Conservation (phyloP, 2,113 vertebrate species). For the Smithornis capensis region DNA sequence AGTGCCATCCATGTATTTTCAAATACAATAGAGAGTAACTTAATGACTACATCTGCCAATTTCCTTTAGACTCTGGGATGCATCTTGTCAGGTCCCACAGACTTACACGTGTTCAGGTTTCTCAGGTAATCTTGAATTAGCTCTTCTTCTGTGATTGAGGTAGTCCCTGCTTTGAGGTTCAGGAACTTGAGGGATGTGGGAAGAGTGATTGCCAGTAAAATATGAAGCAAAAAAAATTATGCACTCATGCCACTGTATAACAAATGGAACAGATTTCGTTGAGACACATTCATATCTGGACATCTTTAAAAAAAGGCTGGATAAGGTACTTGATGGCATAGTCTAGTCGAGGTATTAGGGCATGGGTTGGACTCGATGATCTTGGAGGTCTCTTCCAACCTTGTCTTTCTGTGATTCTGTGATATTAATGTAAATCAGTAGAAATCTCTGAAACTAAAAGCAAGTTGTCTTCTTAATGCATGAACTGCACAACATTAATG, state of each 20-base stretch:
- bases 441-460: neutral
- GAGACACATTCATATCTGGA: no score
- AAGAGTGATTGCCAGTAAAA: neutral
- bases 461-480: neutral
- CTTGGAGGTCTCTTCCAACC: no score
- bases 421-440: neutral
- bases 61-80: neutral
- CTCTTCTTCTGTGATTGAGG: neutral
- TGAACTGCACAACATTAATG: neutral
- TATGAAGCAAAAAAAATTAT: neutral
- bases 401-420: no score
- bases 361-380: no score
- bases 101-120: neutral
- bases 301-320: no score
- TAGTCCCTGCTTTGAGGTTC: neutral
- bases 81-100: neutral
- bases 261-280: neutral
- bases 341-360: no score
- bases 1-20: neutral
- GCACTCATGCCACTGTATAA: neutral
- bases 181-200: neutral
- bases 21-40: fast-evolving
- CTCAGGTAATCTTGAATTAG: neutral
- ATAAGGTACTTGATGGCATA: no score
- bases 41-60: neutral